A percentile compares a stretch with the other conserved stretches of the same genome.
Evolutionary conservation across 2,888 invertebrate genomes (phyloP).

Genomic region (Lasioglossum lativentre): DNA sequence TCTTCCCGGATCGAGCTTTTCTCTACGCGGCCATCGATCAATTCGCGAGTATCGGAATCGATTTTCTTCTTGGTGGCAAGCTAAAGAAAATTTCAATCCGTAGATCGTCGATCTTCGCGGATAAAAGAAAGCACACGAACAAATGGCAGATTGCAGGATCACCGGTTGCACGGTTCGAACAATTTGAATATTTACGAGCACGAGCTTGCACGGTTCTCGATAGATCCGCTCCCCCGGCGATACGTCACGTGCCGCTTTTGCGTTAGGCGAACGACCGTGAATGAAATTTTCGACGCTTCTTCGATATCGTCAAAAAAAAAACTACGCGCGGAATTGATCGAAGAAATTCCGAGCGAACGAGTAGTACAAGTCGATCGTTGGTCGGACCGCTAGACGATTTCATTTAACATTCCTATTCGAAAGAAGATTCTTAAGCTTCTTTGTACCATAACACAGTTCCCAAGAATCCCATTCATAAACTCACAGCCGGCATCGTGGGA

Average conservation of each 20-base stretch:
- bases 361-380: neutral
- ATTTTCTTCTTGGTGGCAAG: neutral
- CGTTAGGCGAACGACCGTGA: constrained; percentile 82
- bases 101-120: constrained; percentile 5
- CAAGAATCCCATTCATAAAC: neutral
- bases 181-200: neutral
- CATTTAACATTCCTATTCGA: too few relatives aligned
- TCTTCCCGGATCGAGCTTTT: neutral
- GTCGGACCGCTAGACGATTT: too few relatives aligned
- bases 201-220: constrained; percentile 62
- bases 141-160: constrained; percentile 24
- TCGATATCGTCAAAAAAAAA: too few relatives aligned
- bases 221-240: constrained; percentile 67
- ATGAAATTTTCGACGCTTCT: constrained; percentile 71
- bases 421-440: too few relatives aligned
- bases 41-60: neutral
- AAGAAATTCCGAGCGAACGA: too few relatives aligned
- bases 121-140: neutral
- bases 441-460: too few relatives aligned
- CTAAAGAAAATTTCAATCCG: neutral
- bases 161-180: neutral
- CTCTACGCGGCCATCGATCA: neutral
- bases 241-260: constrained; percentile 78
- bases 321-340: too few relatives aligned
- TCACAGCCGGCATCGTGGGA: neutral